Conservation (phyloP, 35 echinoderm and acorn worm genomes). For the Diadema setosum region DNA sequence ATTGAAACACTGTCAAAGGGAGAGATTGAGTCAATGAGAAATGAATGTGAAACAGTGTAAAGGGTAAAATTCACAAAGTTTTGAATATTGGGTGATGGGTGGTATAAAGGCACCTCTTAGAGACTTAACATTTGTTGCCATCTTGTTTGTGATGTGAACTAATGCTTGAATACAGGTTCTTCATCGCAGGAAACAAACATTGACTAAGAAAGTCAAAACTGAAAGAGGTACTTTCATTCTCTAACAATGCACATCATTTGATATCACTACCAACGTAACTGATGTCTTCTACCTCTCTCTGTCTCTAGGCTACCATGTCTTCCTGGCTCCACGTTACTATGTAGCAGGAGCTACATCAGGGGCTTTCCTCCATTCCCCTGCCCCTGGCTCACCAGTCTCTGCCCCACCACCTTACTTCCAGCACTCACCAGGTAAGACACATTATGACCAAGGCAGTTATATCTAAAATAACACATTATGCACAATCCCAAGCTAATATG, state of each 20-base stretch:
- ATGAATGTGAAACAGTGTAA: no score
- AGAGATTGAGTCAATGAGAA: no score
- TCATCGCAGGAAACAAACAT: no score
- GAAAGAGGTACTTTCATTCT: background rate
- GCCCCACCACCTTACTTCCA: constrained; percentile 48
- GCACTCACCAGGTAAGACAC: constrained; percentile 56
- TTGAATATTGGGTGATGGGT: no score
- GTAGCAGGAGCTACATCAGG: background rate
- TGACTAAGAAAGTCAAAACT: no score
- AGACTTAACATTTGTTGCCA: no score
- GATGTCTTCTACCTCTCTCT: background rate
- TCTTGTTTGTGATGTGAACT: no score
- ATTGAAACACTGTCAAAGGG: no score
- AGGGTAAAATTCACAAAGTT: no score
- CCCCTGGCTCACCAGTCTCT: constrained; percentile 19
- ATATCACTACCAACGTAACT: background rate
- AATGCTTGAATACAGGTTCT: no score
- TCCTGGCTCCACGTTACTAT: constrained; percentile 80
- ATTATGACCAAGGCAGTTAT: no score
- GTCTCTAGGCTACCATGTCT: constrained; percentile 65
- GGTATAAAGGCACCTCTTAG: no score
- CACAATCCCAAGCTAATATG: background rate
- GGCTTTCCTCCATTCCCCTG: constrained; percentile 32
- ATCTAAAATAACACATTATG: background rate
- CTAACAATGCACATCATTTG: background rate